These are phyloP conservation scores for Holothuria glaberrima DNA, from an alignment of 35 echinoderm and acorn worm genomes.

Conservation along the genomic window DNA sequence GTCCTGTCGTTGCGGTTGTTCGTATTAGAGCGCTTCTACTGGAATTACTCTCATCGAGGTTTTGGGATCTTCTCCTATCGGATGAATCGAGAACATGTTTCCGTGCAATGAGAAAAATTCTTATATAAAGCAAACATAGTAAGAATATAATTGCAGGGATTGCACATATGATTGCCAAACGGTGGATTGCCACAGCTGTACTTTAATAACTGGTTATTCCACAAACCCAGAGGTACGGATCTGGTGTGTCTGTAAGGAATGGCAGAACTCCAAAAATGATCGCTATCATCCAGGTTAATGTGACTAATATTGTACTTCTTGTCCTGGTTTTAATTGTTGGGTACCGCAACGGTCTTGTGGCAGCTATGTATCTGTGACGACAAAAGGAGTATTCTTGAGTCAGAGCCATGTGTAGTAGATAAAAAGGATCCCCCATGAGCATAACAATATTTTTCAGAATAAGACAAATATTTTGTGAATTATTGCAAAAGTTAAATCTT, in stretches of 20 bases:
- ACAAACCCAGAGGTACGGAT: slow-evolving; percentile 46
- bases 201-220: slow-evolving; percentile 25
- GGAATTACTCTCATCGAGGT: not conserved
- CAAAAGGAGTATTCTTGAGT: not conserved
- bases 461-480: too few species aligned
- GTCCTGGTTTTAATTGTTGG: slow-evolving; percentile 28
- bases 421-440: too few species aligned
- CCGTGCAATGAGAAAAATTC: slow-evolving; percentile 20
- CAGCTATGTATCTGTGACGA: slow-evolving; percentile 34
- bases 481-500: too few species aligned
- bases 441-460: too few species aligned
- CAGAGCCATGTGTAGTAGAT: too few species aligned
- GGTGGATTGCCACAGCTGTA: not conserved
- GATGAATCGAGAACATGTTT: not conserved
- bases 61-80: not conserved
- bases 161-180: not conserved
- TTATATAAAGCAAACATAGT: slow-evolving; percentile 13
- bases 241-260: not conserved
- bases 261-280: not conserved
- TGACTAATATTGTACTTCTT: not conserved
- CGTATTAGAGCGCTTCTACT: not conserved
- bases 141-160: not conserved
- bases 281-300: not conserved
- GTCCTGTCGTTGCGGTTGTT: slow-evolving; percentile 22
- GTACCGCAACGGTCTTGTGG: slow-evolving; percentile 38